Percentiles rank a stretch among this genome's conserved stretches.
Evolutionary conservation across 2,888 invertebrate species (phyloP).

Genomic region (Agrotis segetum): DNA sequence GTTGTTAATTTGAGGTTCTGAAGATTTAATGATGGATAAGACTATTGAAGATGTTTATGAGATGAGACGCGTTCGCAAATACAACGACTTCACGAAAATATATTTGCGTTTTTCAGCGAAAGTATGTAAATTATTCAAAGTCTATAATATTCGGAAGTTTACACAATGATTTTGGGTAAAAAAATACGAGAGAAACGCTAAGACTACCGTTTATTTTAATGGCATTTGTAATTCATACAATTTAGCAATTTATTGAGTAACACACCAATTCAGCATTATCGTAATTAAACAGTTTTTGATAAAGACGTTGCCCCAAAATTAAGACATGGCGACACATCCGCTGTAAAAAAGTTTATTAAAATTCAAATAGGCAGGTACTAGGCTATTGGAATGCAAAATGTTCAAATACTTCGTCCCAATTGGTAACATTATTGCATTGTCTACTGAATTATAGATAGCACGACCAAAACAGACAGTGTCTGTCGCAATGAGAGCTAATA

Average conservation of each 20-base stretch:
- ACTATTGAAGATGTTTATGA: background rate
- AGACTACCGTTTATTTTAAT: background rate
- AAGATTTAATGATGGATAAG: slow-evolving; percentile 7
- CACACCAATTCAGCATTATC: slow-evolving; percentile 16
- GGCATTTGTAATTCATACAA: background rate
- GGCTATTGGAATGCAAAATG: slow-evolving; percentile 63
- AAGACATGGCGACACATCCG: slow-evolving; percentile 32
- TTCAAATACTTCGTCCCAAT: slow-evolving; percentile 58
- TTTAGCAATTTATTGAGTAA: slow-evolving; percentile 6
- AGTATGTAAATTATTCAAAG: slow-evolving; percentile 12
- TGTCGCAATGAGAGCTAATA: slow-evolving; percentile 65
- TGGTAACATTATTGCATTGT: slow-evolving; percentile 58
- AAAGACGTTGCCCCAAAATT: slow-evolving; percentile 29
- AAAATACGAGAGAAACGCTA: background rate
- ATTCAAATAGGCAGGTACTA: slow-evolving; percentile 68
- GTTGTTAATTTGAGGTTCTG: slow-evolving; percentile 10
- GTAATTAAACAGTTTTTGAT: slow-evolving; percentile 32
- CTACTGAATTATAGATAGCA: slow-evolving; percentile 41
- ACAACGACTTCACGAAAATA: slow-evolving; percentile 1
- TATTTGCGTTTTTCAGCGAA: slow-evolving; percentile 14
- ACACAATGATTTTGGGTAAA: slow-evolving; percentile 2
- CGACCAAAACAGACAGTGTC: slow-evolving; percentile 61
- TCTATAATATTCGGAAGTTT: background rate
- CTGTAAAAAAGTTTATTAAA: slow-evolving; percentile 57
- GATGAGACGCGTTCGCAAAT: background rate